Evolutionary conservation across 2,888 invertebrate genomes (phyloP).

Genomic region (Hirtodrosophila histrioides): DNA sequence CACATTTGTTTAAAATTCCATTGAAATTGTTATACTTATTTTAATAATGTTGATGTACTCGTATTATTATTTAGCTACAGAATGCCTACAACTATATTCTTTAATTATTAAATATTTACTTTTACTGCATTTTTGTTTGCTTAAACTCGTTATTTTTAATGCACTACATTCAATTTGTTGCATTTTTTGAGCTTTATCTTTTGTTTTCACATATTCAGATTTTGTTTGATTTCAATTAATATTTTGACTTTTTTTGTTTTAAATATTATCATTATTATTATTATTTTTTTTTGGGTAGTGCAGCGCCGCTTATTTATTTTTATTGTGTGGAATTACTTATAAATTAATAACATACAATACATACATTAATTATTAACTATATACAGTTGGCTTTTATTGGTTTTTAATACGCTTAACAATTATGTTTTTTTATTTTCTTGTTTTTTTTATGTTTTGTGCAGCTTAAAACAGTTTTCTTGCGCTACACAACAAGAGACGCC

Average conservation of each 20-base stretch:
- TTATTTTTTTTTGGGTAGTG: slow-evolving; percentile 30
- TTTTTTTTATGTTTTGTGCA: slow-evolving; percentile 24
- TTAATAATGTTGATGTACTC: slow-evolving; percentile 6
- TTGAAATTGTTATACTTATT: slow-evolving; percentile 25
- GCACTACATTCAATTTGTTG: slow-evolving; percentile 29
- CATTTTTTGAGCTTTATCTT: slow-evolving; percentile 31
- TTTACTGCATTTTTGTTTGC: slow-evolving; percentile 5
- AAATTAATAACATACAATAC: slow-evolving; percentile 77
- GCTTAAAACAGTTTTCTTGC: slow-evolving; percentile 44
- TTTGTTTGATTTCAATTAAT: slow-evolving; percentile 12
- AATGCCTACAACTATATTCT: slow-evolving; percentile 47
- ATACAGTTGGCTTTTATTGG: slow-evolving; percentile 47
- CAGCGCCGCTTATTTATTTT: slow-evolving; percentile 38
- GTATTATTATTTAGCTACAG: slow-evolving; percentile 29
- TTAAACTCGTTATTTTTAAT: slow-evolving; percentile 23
- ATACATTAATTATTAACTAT: slow-evolving; percentile 70
- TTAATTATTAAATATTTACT: slow-evolving; percentile 13
- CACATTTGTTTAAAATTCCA: slow-evolving; percentile 28
- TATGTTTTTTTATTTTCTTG: slow-evolving; percentile 27
- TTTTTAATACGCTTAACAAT: slow-evolving; percentile 51
- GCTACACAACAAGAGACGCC: slow-evolving; percentile 15
- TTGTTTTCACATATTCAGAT: slow-evolving; percentile 21
- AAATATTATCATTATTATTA: no score
- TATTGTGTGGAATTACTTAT: slow-evolving; percentile 40
- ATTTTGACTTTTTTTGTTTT: slow-evolving; percentile 5